Evolutionary conservation across 2,797 vertebrate species (phyloP).

Genomic region (Sebastes hubbsi): DNA sequence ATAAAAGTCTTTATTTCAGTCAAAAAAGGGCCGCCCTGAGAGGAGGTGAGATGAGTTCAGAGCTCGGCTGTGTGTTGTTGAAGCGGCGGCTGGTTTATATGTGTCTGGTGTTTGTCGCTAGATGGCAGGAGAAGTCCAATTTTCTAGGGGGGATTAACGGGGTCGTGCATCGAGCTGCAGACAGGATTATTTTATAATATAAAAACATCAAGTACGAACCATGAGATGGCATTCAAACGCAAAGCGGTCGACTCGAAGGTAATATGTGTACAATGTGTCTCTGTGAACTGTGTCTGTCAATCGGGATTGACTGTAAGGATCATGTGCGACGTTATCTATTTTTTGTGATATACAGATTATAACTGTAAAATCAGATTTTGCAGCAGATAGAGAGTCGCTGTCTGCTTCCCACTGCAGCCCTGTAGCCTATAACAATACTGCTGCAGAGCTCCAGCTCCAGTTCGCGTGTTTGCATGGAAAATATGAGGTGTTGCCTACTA

Average conservation of each 20-base stretch:
- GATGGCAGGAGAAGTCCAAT: conserved; percentile 61
- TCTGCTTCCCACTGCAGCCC: conserved; percentile 18
- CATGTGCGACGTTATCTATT: background rate
- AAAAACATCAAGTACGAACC: conserved; percentile 43
- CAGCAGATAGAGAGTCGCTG: background rate
- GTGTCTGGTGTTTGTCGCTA: conserved; percentile 40
- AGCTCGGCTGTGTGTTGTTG: conserved; percentile 10
- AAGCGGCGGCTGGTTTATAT: conserved; percentile 6
- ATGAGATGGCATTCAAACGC: conserved; percentile 82
- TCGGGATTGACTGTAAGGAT: background rate
- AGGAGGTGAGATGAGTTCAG: conserved; percentile 62
- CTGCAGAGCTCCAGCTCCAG: conserved; percentile 24
- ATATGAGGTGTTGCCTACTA: background rate
- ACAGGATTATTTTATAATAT: conserved; percentile 32
- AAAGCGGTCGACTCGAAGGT: conserved; percentile 81
- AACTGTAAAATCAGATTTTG: background rate
- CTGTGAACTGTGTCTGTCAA: background rate
- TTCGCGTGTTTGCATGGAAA: background rate
- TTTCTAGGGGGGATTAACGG: conserved; percentile 57
- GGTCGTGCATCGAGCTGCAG: conserved; percentile 38
- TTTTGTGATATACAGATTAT: background rate
- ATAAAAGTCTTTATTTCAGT: conserved; percentile 31
- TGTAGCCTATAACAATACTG: conserved; percentile 4
- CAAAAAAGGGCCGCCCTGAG: conserved; percentile 49
- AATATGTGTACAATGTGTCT: conserved; percentile 10